phyloP scores from a whole-genome alignment of 1,140 invertebrate species.

The Dolichoris vasculosae region DNA sequence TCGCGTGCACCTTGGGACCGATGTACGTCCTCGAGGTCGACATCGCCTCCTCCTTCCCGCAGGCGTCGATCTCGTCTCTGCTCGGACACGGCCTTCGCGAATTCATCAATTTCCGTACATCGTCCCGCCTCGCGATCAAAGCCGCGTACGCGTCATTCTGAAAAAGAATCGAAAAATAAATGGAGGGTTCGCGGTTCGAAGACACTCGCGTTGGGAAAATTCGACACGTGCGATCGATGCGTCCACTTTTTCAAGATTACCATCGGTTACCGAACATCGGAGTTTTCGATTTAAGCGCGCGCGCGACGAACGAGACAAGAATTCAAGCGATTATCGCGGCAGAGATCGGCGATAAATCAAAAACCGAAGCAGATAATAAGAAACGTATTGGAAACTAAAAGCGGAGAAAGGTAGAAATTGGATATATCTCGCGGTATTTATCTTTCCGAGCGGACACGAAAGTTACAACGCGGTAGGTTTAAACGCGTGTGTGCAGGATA shows the following conservation, averaged over 20 bases:
- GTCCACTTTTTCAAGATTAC: not conserved
- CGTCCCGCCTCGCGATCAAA: conserved; percentile 48
- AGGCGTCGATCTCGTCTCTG: conserved; percentile 57
- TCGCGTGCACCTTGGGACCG: conserved; percentile 54
- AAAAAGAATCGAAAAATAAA: too few relatives aligned
- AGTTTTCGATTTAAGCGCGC: not conserved
- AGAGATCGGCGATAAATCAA: not conserved
- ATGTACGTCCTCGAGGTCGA: conserved; percentile 19
- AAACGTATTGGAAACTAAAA: not conserved
- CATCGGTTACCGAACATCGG: not conserved
- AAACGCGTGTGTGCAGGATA: too few relatives aligned
- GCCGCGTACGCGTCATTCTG: conserved; percentile 45
- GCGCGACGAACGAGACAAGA: not conserved
- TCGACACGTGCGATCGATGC: not conserved
- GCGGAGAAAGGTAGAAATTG: not conserved
- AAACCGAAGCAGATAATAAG: not conserved
- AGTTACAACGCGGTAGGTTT: not conserved
- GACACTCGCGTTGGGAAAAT: too few relatives aligned
- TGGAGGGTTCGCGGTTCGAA: too few relatives aligned
- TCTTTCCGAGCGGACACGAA: not conserved
- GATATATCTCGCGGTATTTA: not conserved
- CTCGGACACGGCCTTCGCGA: conserved; percentile 34
- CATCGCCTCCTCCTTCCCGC: conserved; percentile 49
- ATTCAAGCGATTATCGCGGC: not conserved
- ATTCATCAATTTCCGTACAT: conserved; percentile 51